These are phyloP conservation scores for Drosophila helvetica DNA, from an alignment of 2,888 invertebrate species.

Conservation along the genomic window DNA sequence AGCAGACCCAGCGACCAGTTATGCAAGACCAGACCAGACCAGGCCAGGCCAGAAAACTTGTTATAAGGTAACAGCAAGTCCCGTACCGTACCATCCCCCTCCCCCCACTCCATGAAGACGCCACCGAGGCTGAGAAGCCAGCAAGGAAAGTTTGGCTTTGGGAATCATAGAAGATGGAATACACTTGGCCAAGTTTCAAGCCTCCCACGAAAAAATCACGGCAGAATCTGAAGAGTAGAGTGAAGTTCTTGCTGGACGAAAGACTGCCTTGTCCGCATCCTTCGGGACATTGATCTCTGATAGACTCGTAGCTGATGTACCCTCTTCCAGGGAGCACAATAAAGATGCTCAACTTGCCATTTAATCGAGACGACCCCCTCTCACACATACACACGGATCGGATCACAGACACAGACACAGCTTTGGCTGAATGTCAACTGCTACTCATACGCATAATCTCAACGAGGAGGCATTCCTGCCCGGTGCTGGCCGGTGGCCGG, in stretches of 20 bases:
- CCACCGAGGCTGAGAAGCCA: constrained; percentile 48
- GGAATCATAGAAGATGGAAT: constrained; percentile 36
- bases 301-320: constrained; percentile 13
- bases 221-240: background rate
- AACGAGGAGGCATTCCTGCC: constrained; percentile 31
- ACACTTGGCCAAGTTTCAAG: constrained; percentile 34
- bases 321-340: constrained; percentile 41
- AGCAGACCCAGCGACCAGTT: constrained; percentile 73
- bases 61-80: constrained; percentile 65
- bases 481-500: background rate
- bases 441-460: constrained; percentile 60
- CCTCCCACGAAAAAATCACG: background rate
- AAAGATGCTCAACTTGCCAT: constrained; percentile 66
- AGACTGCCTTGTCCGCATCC: background rate
- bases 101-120: constrained; percentile 31
- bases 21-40: constrained; percentile 60
- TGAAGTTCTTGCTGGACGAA: no score
- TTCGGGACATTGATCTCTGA: background rate
- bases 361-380: constrained; percentile 48
- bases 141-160: constrained; percentile 51
- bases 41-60: constrained; percentile 60
- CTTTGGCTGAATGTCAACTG: constrained; percentile 67
- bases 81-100: constrained; percentile 37
- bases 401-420: constrained; percentile 35
- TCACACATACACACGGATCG: constrained; percentile 19